These are phyloP conservation scores for Cyprinodon diabolis DNA, from an alignment of 2,797 vertebrate genomes.

Conservation along the genomic window DNA sequence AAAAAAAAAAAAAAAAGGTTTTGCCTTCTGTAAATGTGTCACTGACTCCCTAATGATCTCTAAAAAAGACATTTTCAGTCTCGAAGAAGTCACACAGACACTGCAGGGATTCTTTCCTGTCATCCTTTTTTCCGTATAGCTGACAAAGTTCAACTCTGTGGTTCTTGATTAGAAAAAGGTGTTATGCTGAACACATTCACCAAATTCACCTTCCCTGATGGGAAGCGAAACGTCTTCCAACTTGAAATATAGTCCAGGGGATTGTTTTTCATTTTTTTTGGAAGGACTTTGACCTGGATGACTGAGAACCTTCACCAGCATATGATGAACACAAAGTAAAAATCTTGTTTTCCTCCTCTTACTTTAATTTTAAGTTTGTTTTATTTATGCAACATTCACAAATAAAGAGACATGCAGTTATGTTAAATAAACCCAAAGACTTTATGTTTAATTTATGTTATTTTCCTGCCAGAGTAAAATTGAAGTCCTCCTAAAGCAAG, in stretches of 20 bases:
- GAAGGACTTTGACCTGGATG: too few relatives aligned
- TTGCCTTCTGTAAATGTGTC: constrained; percentile 15
- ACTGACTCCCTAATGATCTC: constrained; percentile 17
- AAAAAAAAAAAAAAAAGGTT: background rate
- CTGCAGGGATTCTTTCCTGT: constrained; percentile 41
- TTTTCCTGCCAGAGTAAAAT: background rate
- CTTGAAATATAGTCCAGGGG: too few relatives aligned
- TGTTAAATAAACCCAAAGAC: constrained; percentile 9
- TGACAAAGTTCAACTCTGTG: constrained; percentile 18
- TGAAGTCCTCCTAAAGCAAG: constrained; percentile 2
- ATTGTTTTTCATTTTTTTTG: too few relatives aligned
- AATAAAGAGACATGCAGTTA: background rate
- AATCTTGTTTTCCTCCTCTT: background rate
- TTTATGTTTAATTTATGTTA: background rate
- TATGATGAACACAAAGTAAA: too few relatives aligned
- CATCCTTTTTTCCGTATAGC: constrained; percentile 15
- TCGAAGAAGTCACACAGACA: constrained; percentile 28
- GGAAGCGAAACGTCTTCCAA: too few relatives aligned
- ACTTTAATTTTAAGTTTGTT: background rate
- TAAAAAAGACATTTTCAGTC: constrained; percentile 9
- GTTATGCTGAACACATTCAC: constrained; percentile 23
- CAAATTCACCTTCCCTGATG: too few relatives aligned
- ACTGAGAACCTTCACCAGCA: too few relatives aligned
- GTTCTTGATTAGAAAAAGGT: constrained; percentile 38
- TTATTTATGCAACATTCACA: background rate